Base-by-base conservation (phyloP, 2,797 vertebrate genomes). In the Emydoidea blandingii region DNA sequence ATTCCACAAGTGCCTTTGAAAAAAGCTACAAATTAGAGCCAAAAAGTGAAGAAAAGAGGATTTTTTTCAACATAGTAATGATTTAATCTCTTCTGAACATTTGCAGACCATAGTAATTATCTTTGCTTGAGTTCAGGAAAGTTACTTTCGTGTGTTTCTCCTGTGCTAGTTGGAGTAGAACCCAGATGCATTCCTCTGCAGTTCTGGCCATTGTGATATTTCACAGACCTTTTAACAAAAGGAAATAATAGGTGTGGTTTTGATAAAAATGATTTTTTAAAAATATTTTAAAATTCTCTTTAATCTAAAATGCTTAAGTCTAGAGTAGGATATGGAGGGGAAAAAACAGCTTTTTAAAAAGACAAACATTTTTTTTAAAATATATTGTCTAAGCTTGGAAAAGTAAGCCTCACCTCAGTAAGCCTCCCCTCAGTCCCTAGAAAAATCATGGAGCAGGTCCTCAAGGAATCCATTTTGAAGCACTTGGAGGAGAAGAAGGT, bases 1-100 rank as follows among this genome's bases (percentile, higher is more conserved):
- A n/a, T 95, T 92, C 83, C 86, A 9, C 25, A 95, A 76, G 47
- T 68, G 16, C 21, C 29, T 94, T 88, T 91, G 78, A 97, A 94
- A 86, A 89, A 3, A 88, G 15, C 47, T 90, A 21, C 88, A 15
- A 76, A 84, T 50, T 53, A 91, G 92, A 91, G 89, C 2, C 6
- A 78, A 50, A 84, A 79, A 91, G 44, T 83, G 74, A 95, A 83
- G 80, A 94, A 9, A 87, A 31, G 76, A 85, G 10, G 83, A 2
- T 4, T 1, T 44, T 92, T 91, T 92, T 90, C 62, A 87, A 80
- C 12, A 54, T 89, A 25, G 8, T 91, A 79, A 80, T 79, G 12
- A 50, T 52, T 95, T 83, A 1, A 80, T 92, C 50, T 95, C 25
- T 89, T 88, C 56, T 95, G 59, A 94, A 84, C 83, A 44, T 93